phyloP scores from a whole-genome alignment of 2,888 invertebrate species.

The Conus canariensis region DNA sequence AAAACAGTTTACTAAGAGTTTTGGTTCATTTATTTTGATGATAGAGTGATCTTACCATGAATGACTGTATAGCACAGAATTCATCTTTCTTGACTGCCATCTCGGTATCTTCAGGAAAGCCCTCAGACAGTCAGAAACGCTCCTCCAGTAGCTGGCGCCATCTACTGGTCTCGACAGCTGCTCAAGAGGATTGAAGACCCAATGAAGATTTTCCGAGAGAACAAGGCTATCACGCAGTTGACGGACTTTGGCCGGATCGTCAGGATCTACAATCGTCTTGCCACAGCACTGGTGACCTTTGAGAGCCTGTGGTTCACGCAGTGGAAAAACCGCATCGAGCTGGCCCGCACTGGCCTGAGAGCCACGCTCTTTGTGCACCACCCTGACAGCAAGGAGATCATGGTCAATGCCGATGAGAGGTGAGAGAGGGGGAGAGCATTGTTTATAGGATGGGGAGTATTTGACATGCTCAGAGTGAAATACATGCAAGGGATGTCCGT shows the following conservation, averaged over 20 bases:
- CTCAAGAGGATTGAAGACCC: constrained; percentile 77
- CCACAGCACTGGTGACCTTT: constrained; percentile 77
- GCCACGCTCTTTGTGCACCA: constrained; percentile 76
- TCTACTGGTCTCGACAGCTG: constrained; percentile 77
- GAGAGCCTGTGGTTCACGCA: constrained; percentile 77
- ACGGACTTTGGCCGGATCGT: constrained; percentile 75
- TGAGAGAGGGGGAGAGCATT: constrained; percentile 60
- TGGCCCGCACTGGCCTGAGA: constrained; percentile 73
- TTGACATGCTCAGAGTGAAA: no score
- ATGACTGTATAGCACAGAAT: no score
- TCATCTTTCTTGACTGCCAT: no score
- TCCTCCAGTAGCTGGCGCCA: constrained; percentile 78
- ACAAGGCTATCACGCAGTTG: constrained; percentile 74
- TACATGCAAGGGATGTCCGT: no score
- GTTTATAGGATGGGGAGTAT: no score
- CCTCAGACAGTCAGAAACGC: constrained; percentile 76
- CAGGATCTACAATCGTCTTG: constrained; percentile 72
- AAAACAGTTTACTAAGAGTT: no score
- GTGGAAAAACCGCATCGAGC: constrained; percentile 76
- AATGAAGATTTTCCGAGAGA: constrained; percentile 77
- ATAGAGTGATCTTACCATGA: no score
- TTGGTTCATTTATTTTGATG: no score
- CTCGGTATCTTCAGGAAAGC: constrained; percentile 60
- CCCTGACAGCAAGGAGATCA: constrained; percentile 71
- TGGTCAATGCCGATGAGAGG: constrained; percentile 77